Conservation (phyloP, 2,113 vertebrate species). For the Crotalus viridis region DNA sequence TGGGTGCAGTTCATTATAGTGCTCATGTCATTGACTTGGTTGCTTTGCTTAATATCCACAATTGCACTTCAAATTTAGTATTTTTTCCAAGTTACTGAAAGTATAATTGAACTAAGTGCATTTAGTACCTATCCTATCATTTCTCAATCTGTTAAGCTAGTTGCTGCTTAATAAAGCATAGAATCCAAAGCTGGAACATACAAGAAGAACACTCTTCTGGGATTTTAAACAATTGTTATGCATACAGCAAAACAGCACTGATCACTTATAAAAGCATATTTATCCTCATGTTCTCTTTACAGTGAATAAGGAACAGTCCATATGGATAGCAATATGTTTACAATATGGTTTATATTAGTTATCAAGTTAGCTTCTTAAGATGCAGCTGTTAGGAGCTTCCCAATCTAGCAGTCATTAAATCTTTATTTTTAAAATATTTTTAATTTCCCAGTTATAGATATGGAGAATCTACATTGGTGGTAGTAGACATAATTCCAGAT, state of each 20-base stretch:
- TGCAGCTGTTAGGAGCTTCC: background rate
- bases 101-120: background rate
- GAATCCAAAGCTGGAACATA: background rate
- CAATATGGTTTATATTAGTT: background rate
- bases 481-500: background rate
- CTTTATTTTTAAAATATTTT: background rate
- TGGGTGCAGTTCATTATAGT: background rate
- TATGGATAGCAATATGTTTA: background rate
- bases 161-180: background rate
- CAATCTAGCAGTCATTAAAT: background rate
- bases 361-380: background rate
- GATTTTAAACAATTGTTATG: background rate
- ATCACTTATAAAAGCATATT: background rate
- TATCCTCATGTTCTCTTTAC: background rate
- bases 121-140: background rate
- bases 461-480: background rate
- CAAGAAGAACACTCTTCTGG: background rate
- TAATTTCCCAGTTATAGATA: background rate
- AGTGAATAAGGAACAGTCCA: background rate
- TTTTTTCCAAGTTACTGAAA: background rate
- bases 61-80: background rate
- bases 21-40: background rate
- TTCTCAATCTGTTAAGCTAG: background rate
- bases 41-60: background rate
- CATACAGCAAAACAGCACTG: background rate